Evolutionary conservation across 2,888 invertebrate species (phyloP), one percentile per base, ranked within the genome.

Genomic region (Autographa gamma): DNA sequence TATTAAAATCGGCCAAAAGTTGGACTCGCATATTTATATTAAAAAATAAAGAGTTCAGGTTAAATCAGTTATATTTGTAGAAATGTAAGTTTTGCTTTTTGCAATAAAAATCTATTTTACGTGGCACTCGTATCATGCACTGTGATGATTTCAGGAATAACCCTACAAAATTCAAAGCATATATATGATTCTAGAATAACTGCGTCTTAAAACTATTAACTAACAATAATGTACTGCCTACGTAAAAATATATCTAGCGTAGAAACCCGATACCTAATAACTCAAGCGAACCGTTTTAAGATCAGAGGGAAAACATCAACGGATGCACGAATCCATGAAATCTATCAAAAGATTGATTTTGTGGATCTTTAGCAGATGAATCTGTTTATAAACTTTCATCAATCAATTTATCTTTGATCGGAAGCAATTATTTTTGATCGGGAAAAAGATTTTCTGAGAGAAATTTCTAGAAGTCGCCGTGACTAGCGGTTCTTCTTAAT

Each of bases 341-440:
- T 48, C 1, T 56, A 19, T 56, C 18, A 11, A 56, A 19, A 19
- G 54, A 54, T 54, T 13, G n/a, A 19, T 25, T 25, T 19, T 5
- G 19, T 11, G 25, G 19, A 56, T 56, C 11, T 56, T 56, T 56
- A 56, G 14, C 19, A 13, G 54, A 19, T 19, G 9, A 8, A 56
- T 56, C 25, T 56, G 54, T 56, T 19, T 56, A 25, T 56, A 56
- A 56, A 19, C 25, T 19, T 25, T 56, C 54, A 25, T 56, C 54
- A 25, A 56, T 56, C 19, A 56, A 13, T 56, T 13, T 25, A 19
- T 25, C 54, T 18, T 6, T 11, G 18, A 19, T 54, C 54, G 54
- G 54, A 54, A 54, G 18, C 54, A 38, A 38, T 38, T 19, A 54
- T 54, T 54, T 18, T 18, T 54, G 54, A 18, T 54, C 18, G 54